These are phyloP conservation scores for Amphipoea lucens DNA, from an alignment of 2,888 invertebrate genomes.

Conservation along the genomic window DNA sequence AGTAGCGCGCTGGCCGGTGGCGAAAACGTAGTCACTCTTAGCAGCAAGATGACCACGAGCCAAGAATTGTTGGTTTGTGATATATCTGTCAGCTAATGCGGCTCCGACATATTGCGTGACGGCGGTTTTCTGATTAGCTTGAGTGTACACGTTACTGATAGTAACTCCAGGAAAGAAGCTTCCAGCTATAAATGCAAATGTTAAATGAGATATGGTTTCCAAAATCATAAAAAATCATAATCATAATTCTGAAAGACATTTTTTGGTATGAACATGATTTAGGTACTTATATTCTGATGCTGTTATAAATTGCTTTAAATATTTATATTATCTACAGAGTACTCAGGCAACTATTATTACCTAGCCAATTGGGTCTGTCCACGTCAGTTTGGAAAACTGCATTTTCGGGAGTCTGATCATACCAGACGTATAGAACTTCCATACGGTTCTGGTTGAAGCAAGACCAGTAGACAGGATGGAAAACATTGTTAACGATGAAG, in stretches of 20 bases:
- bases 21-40: conserved; percentile 92
- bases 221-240: background rate
- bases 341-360: conserved; percentile 63
- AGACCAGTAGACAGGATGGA: conserved; percentile 86
- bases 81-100: conserved; percentile 83
- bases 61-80: conserved; percentile 85
- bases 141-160: conserved; percentile 83
- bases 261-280: background rate
- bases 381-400: conserved; percentile 86
- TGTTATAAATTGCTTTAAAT: background rate
- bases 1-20: conserved; percentile 89
- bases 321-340: background rate
- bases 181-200: conserved; percentile 76
- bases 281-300: background rate
- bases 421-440: conserved; percentile 89
- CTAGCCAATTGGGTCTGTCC: conserved; percentile 85
- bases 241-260: background rate
- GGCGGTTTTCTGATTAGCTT: conserved; percentile 77
- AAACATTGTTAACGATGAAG: conserved; percentile 83
- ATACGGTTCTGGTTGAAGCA: conserved; percentile 89
- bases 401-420: conserved; percentile 85
- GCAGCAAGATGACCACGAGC: conserved; percentile 91
- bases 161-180: conserved; percentile 87
- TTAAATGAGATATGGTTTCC: background rate
- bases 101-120: conserved; percentile 79